Evolutionary conservation across 1,140 invertebrate genomes (phyloP).

Genomic region (Adelges cooleyi): DNA sequence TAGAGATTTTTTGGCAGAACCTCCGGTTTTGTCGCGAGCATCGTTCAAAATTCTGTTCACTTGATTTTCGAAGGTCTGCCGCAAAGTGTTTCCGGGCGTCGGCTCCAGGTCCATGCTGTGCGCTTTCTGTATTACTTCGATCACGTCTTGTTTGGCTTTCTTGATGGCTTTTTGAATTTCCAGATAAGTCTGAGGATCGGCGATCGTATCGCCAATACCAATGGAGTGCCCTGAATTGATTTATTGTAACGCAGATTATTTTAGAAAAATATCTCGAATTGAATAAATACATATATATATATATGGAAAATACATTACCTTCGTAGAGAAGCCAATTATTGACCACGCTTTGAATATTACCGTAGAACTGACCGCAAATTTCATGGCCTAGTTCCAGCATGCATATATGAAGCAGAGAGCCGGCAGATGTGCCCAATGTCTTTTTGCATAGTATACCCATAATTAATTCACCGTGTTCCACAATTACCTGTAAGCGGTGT

Average conservation of each 20-base stretch:
- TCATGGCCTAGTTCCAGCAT: slow-evolving; percentile 95
- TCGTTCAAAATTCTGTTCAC: slow-evolving; percentile 98
- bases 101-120: slow-evolving; percentile 99
- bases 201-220: slow-evolving; percentile 99
- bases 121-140: slow-evolving; percentile 98
- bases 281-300: no score
- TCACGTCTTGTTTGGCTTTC: slow-evolving; percentile 98
- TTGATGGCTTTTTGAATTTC: slow-evolving; percentile 97
- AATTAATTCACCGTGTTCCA: slow-evolving; percentile 93
- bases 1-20: slow-evolving; percentile 92
- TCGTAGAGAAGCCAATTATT: slow-evolving; percentile 97
- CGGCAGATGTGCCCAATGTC: slow-evolving; percentile 89
- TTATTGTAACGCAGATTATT: no score
- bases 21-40: slow-evolving; percentile 98
- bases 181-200: slow-evolving; percentile 93
- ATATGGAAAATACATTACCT: slow-evolving; percentile 41
- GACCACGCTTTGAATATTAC: slow-evolving; percentile 97
- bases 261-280: no score
- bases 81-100: slow-evolving; percentile 93
- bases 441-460: slow-evolving; percentile 98
- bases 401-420: slow-evolving; percentile 92
- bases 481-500: slow-evolving; percentile 65
- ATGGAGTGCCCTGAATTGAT: slow-evolving; percentile 73
- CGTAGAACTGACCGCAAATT: slow-evolving; percentile 90
- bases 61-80: slow-evolving; percentile 55